These are phyloP conservation scores for Ommatoiulus sabulosus DNA, from an alignment of 2,888 invertebrate genomes.

Conservation along the genomic window DNA sequence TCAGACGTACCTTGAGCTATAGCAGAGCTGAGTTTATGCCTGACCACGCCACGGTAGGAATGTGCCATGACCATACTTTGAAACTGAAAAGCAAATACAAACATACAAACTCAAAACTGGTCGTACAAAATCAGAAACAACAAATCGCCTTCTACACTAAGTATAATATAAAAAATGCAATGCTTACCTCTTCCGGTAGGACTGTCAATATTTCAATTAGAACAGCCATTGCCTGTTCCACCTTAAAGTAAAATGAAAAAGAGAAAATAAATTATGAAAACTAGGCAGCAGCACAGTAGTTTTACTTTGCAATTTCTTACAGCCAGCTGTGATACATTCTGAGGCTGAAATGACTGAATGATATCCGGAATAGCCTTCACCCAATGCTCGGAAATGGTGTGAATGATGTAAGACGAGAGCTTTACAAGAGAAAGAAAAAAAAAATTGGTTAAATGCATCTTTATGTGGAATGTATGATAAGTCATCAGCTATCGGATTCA, in stretches of 20 bases:
- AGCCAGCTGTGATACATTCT: slow-evolving; percentile 72
- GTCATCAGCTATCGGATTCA: neutral
- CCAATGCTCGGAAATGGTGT: slow-evolving; percentile 74
- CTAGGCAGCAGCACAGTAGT: neutral
- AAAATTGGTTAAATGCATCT: no score
- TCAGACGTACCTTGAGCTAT: slow-evolving; percentile 48
- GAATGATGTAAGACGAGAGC: slow-evolving; percentile 87
- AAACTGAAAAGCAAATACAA: slow-evolving; percentile 62
- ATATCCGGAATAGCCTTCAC: slow-evolving; percentile 81
- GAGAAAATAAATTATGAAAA: no score
- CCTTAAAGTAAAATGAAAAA: slow-evolving; percentile 62
- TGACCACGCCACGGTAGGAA: slow-evolving; percentile 59
- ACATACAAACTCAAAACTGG: neutral
- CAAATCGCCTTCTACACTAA: neutral
- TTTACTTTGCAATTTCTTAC: slow-evolving; percentile 63
- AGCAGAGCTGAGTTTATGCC: slow-evolving; percentile 60
- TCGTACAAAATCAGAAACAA: neutral
- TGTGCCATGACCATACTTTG: slow-evolving; percentile 60
- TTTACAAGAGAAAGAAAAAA: slow-evolving; percentile 66
- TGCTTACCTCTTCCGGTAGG: slow-evolving; percentile 86
- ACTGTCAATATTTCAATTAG: slow-evolving; percentile 86
- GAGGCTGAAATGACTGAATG: slow-evolving; percentile 74
- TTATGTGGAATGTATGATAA: neutral
- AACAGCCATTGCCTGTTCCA: slow-evolving; percentile 75
- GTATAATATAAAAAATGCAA: slow-evolving; percentile 58